phyloP scores from a whole-genome alignment of 2,113 vertebrate genomes.

The Sphaerodactylus townsendi region DNA sequence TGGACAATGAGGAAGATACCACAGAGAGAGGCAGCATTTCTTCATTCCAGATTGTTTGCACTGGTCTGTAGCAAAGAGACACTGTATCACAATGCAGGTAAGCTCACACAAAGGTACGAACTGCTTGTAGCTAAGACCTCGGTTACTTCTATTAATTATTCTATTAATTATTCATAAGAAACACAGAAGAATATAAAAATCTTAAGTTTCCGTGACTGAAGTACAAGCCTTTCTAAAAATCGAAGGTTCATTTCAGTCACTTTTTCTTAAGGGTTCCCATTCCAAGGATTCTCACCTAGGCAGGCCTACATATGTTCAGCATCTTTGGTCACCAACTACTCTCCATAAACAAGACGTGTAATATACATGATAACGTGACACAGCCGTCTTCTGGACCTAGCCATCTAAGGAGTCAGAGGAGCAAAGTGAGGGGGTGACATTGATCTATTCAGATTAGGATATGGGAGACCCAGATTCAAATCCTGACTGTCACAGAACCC shows the following conservation, averaged over 20 bases:
- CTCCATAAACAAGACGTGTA: too few species aligned
- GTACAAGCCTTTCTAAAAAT: background rate
- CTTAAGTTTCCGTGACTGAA: background rate
- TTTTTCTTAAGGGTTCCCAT: background rate
- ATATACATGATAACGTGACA: too few species aligned
- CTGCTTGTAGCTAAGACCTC: background rate
- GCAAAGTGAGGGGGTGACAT: too few species aligned
- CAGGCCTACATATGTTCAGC: background rate
- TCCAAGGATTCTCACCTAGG: background rate
- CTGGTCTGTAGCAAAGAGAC: background rate
- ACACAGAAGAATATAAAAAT: too few species aligned
- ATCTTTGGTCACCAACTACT: background rate
- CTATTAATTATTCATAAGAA: background rate
- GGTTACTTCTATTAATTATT: background rate
- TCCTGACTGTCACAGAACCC: too few species aligned
- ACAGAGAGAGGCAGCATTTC: background rate
- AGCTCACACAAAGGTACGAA: background rate
- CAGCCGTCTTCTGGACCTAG: background rate
- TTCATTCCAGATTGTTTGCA: too few species aligned
- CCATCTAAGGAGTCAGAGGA: background rate
- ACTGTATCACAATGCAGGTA: background rate
- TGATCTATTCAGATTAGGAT: too few species aligned
- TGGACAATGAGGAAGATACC: too few species aligned
- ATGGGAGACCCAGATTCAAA: too few species aligned
- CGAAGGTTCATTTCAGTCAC: background rate